Evolutionary conservation across 2,888 invertebrate genomes (phyloP).

Genomic region (Cenopis cana): DNA sequence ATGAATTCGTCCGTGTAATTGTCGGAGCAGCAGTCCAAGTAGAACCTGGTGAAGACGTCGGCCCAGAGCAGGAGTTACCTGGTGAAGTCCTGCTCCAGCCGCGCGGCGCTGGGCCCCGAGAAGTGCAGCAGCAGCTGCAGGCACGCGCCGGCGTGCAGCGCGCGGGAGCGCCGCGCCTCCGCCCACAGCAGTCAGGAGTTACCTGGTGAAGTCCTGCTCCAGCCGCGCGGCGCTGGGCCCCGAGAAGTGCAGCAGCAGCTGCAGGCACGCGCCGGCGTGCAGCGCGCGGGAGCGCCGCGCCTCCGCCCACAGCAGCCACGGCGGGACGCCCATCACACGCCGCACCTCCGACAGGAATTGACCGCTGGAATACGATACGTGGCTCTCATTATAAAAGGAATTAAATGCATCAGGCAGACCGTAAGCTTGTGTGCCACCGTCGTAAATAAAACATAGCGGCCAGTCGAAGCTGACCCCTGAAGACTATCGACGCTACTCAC

Average conservation of each 20-base stretch:
- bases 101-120: constrained; percentile 91
- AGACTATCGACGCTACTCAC: constrained; percentile 82
- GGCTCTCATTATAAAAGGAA: background rate
- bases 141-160: constrained; percentile 91
- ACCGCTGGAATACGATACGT: constrained; percentile 80
- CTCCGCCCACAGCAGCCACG: constrained; percentile 95
- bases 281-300: constrained; percentile 91
- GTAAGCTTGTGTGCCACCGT: too few relatives aligned
- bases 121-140: constrained; percentile 95
- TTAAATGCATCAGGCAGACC: too few relatives aligned
- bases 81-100: constrained; percentile 92
- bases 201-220: constrained; percentile 91
- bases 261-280: constrained; percentile 92
- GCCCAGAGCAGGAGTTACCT: constrained; percentile 89
- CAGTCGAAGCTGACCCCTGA: too few relatives aligned
- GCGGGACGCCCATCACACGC: constrained; percentile 93
- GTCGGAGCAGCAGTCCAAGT: too few relatives aligned
- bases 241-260: constrained; percentile 94
- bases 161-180: constrained; percentile 92
- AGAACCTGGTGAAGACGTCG: constrained; percentile 76
- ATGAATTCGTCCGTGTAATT: too few relatives aligned
- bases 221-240: constrained; percentile 91
- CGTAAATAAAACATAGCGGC: too few relatives aligned
- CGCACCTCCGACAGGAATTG: constrained; percentile 94
- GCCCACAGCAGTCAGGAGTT: constrained; percentile 90